A percentile compares a stretch with the other conserved stretches of the same genome.
phyloP scores from a whole-genome alignment of 2,888 invertebrate species.

The Ecdyonurus torrentis region DNA sequence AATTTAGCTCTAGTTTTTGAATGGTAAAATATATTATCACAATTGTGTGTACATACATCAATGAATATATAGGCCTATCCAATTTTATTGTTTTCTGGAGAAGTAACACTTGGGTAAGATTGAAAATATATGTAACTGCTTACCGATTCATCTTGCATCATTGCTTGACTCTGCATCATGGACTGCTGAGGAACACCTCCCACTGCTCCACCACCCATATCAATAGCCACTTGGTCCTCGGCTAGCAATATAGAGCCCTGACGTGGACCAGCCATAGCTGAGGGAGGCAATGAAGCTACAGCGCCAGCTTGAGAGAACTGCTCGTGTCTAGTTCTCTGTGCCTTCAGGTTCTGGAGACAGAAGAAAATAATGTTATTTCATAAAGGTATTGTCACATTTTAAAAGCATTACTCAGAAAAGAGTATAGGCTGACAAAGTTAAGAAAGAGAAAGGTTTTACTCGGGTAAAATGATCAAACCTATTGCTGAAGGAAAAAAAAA shows the following conservation, averaged over 20 bases:
- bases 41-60: too few relatives aligned
- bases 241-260: constrained; percentile 27
- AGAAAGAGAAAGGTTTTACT: neutral
- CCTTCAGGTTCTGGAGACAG: constrained; percentile 85
- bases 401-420: neutral
- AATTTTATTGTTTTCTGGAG: too few relatives aligned
- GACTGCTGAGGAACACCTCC: constrained; percentile 8
- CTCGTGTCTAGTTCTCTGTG: constrained; percentile 84
- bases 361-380: constrained; percentile 14
- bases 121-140: too few relatives aligned
- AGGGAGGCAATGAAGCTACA: constrained; percentile 41
- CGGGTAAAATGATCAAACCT: neutral
- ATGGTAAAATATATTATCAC: too few relatives aligned
- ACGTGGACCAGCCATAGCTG: constrained; percentile 30
- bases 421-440: neutral
- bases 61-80: too few relatives aligned
- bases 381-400: neutral
- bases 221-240: constrained; percentile 49
- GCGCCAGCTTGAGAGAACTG: constrained; percentile 64
- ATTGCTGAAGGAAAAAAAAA: neutral
- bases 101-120: too few relatives aligned
- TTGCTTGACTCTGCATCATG: constrained; percentile 44
- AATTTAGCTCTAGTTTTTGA: too few relatives aligned
- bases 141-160: constrained; percentile 61
- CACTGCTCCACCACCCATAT: constrained; percentile 45